phyloP scores from a whole-genome alignment of 2,113 vertebrate genomes.

The Anhinga rufa region DNA sequence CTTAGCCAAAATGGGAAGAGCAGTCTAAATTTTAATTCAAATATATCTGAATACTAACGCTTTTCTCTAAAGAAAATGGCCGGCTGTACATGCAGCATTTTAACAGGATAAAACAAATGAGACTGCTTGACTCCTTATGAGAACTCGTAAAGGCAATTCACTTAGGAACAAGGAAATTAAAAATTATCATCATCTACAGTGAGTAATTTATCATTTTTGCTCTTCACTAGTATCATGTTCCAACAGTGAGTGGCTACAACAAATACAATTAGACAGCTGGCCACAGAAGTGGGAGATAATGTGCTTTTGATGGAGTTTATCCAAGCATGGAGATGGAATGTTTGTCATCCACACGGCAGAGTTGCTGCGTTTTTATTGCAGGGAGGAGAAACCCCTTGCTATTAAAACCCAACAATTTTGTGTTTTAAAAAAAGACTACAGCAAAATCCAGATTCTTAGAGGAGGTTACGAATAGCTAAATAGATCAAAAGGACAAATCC shows the following conservation, averaged over 20 bases:
- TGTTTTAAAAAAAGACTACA: slow-evolving; percentile 5
- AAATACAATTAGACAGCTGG: slow-evolving; percentile 94
- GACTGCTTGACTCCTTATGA: slow-evolving; percentile 7
- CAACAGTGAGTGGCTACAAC: slow-evolving; percentile 84
- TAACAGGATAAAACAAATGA: slow-evolving; percentile 60
- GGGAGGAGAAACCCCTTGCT: slow-evolving; percentile 43
- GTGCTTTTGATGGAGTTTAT: slow-evolving; percentile 97
- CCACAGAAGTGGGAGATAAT: slow-evolving; percentile 86
- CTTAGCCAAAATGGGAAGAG: neutral
- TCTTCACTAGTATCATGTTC: slow-evolving; percentile 84
- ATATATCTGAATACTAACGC: neutral
- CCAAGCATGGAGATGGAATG: slow-evolving; percentile 90
- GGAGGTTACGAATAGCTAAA: neutral
- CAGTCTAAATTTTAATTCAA: neutral
- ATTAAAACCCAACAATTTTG: slow-evolving; percentile 37
- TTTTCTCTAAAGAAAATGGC: slow-evolving; percentile 8
- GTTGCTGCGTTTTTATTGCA: slow-evolving; percentile 46
- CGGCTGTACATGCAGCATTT: neutral
- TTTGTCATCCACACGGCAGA: slow-evolving; percentile 76
- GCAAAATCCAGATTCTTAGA: no score
- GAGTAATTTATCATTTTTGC: slow-evolving; percentile 94
- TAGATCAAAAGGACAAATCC: neutral
- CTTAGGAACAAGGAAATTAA: slow-evolving; percentile 87
- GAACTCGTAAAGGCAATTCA: slow-evolving; percentile 58
- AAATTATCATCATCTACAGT: slow-evolving; percentile 92